phyloP scores from a whole-genome alignment of 2,797 vertebrate species.

The Aplochiton taeniatus region DNA sequence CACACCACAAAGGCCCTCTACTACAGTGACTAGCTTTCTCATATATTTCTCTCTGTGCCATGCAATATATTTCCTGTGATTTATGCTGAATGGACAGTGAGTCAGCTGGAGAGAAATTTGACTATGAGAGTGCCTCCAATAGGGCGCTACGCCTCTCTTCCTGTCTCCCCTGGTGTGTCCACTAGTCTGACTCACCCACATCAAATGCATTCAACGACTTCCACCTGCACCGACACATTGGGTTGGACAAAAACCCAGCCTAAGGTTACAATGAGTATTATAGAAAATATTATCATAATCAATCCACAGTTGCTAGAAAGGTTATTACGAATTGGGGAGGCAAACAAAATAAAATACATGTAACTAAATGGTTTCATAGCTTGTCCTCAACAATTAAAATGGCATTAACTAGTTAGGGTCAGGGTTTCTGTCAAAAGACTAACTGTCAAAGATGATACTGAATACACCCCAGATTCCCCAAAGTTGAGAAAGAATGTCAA shows the following conservation, averaged over 20 bases:
- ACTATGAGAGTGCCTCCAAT: conserved; percentile 25
- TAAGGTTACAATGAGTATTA: conserved; percentile 15
- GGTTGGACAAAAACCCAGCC: background rate
- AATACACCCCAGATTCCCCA: conserved; percentile 33
- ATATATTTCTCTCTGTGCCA: conserved; percentile 24
- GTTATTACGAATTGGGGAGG: too few species aligned
- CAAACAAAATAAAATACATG: too few species aligned
- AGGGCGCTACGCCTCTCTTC: conserved; percentile 27
- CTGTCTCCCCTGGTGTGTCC: conserved; percentile 44
- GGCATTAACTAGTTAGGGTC: too few species aligned
- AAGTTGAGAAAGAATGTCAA: conserved; percentile 58
- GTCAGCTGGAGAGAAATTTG: conserved; percentile 50
- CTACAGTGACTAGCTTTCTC: conserved; percentile 47
- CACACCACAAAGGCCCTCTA: conserved; percentile 22
- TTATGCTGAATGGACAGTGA: conserved; percentile 67
- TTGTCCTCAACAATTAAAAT: too few species aligned
- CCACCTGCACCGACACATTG: background rate
- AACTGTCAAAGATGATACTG: background rate
- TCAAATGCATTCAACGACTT: conserved; percentile 57
- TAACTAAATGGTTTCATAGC: too few species aligned
- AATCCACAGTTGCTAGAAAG: background rate
- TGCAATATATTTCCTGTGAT: conserved; percentile 12
- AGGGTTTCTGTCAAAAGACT: too few species aligned
- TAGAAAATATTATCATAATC: conserved; percentile 24
- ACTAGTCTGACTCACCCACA: conserved; percentile 51